These are phyloP conservation scores for Bombus consobrinus DNA, from an alignment of 1,140 invertebrate genomes.

Conservation along the genomic window DNA sequence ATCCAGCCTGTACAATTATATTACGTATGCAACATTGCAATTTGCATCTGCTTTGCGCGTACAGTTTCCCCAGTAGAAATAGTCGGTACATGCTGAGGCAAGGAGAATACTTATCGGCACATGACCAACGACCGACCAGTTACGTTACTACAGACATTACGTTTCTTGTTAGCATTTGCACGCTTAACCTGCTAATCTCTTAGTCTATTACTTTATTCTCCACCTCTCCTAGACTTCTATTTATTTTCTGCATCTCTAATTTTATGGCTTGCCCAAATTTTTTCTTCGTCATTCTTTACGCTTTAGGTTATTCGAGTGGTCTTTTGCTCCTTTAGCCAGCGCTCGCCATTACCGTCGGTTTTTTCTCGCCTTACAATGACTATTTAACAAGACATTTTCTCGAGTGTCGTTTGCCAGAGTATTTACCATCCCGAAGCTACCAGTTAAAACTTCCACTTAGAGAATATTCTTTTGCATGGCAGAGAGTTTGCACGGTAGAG, in stretches of 20 bases:
- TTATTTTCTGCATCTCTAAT: neutral
- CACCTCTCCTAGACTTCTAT: neutral
- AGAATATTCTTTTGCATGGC: slow-evolving; percentile 25
- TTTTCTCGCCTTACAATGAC: slow-evolving; percentile 6
- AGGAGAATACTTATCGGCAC: neutral
- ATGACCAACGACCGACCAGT: slow-evolving; percentile 35
- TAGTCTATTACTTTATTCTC: slow-evolving; percentile 12
- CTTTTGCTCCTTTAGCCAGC: too few species aligned
- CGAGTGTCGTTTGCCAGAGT: slow-evolving; percentile 11
- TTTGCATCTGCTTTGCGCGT: slow-evolving; percentile 47
- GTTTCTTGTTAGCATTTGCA: slow-evolving; percentile 63
- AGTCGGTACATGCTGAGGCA: neutral
- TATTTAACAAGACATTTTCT: slow-evolving; percentile 61
- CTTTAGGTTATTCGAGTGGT: too few species aligned
- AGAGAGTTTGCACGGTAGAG: neutral
- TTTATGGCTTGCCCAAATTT: neutral
- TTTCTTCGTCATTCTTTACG: neutral
- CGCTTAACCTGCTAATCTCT: slow-evolving; percentile 57
- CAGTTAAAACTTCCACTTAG: slow-evolving; percentile 52
- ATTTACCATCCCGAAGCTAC: slow-evolving; percentile 7
- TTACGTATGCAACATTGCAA: slow-evolving; percentile 68
- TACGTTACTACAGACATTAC: slow-evolving; percentile 36
- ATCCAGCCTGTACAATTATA: slow-evolving; percentile 11
- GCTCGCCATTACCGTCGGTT: neutral
- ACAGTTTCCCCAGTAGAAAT: neutral